Percentiles rank a stretch among this genome's conserved stretches.
phyloP scores from a whole-genome alignment of 2,797 vertebrate genomes.

The Carduelis carduelis region DNA sequence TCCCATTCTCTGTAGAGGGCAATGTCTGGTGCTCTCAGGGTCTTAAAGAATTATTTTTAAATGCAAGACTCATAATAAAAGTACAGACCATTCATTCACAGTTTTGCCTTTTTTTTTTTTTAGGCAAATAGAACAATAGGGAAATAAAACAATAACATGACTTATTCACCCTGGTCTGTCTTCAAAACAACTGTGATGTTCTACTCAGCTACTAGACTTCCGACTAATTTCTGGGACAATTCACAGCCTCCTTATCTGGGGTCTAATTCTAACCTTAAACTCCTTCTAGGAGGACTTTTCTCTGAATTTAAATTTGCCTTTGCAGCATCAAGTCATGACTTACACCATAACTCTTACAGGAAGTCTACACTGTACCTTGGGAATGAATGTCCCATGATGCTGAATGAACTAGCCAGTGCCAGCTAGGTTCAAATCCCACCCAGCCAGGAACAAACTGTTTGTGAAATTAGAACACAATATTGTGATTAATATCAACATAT shows the following conservation, averaged over 20 bases:
- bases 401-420: neutral
- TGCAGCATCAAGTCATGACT: neutral
- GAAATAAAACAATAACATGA: neutral
- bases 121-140: neutral
- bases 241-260: neutral
- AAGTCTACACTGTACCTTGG: neutral
- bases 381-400: neutral
- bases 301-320: neutral
- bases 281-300: neutral
- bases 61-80: neutral
- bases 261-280: neutral
- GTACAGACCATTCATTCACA: neutral
- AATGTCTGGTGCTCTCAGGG: neutral
- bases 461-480: neutral
- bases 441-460: neutral
- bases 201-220: neutral
- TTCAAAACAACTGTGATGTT: neutral
- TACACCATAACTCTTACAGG: fast-evolving
- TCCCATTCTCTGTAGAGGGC: neutral
- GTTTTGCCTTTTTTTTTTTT: neutral
- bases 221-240: neutral
- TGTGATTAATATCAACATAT: neutral
- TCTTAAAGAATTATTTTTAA: neutral
- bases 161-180: neutral
- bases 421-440: neutral